Base-by-base conservation (phyloP, 2,888 invertebrate genomes). In the Synanthedon formicaeformis region DNA sequence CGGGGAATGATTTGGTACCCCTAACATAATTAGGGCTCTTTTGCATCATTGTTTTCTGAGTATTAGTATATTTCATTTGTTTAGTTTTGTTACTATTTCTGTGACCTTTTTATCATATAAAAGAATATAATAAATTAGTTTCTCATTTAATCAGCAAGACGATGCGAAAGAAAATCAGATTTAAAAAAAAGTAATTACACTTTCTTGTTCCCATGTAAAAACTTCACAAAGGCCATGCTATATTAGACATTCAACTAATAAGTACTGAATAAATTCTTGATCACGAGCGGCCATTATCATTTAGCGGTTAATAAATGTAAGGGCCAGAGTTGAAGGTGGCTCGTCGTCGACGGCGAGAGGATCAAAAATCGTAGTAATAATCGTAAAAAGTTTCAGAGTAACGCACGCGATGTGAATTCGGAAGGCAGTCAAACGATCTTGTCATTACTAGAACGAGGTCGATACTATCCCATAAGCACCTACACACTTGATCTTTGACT, bases 291-390 rank as follows among this genome's bases (percentile, higher is more conserved):
- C 75, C 75, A 78, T 79, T 78, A 80, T 75, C 81, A 79, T 81
- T 81, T 78, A 78, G 79, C 76, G 78, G 81, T 77, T 80, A 78
- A 81, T 80, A 81, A 80, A 79, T 73, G 77, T 69, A 68, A 69
- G 73, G 74, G 73, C 64, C 64, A 72, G 73, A 72, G 71, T 70
- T 72, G 68, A 75, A 79, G 78, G 79, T 76, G 73, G 71, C 70
- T 67, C 67, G 34, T 34, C 34, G 34, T 65, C 61, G 27, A 50
- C 67, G 69, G 69, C 66, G 71, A 70, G 69, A 71, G 80, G 77
- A 78, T 79, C 80, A 80, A 78, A 80, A 81, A 79, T 77, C 79
- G 74, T 74, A 71, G 79, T 70, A 77, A 81, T 83, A 82, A 81
- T 76, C 83, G 78, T 82, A 83, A 83, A 81, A 83, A 81, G 78